phyloP scores from a whole-genome alignment of 2,888 invertebrate species.

The Acheta domesticus region DNA sequence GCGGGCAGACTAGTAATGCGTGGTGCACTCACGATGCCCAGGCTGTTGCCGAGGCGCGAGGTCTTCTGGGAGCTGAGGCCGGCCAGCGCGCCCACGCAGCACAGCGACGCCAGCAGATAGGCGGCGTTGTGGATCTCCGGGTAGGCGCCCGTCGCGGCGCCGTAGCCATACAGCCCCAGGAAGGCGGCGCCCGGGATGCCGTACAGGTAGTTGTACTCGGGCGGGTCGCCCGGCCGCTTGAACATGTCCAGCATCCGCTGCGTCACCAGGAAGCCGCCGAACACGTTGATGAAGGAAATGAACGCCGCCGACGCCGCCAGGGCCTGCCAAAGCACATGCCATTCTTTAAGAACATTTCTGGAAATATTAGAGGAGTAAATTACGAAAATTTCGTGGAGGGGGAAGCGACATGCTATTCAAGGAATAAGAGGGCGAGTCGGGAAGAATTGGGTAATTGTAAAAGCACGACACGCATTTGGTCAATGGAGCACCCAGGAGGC shows the following conservation, averaged over 20 bases:
- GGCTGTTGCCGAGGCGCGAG: constrained; percentile 75
- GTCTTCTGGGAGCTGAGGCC: constrained; percentile 81
- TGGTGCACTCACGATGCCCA: constrained; percentile 66
- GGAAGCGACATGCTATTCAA: too few species aligned
- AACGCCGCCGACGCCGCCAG: constrained; percentile 80
- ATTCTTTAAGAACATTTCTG: too few species aligned
- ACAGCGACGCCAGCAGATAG: constrained; percentile 74
- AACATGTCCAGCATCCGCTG: constrained; percentile 93
- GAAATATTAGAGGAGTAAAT: too few species aligned
- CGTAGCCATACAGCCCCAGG: constrained; percentile 60
- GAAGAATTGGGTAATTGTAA: too few species aligned
- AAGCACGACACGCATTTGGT: too few species aligned
- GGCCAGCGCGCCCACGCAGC: constrained; percentile 84
- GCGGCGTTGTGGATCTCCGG: constrained; percentile 84
- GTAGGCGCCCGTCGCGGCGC: constrained; percentile 59
- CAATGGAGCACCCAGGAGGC: too few species aligned
- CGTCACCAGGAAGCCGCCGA: constrained; percentile 85
- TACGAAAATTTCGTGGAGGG: too few species aligned
- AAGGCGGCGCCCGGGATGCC: constrained; percentile 71
- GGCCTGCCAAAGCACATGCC: constrained; percentile 49
- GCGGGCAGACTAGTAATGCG: too few species aligned
- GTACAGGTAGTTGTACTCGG: constrained; percentile 79
- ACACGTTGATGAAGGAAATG: constrained; percentile 85
- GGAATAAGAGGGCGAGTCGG: too few species aligned
- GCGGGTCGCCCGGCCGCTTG: constrained; percentile 77